A percentile compares a stretch with the other conserved stretches of the same genome.
Evolutionary conservation across 2,113 vertebrate species (phyloP).

Genomic region (Sinocyclocheilus anophthalmus): DNA sequence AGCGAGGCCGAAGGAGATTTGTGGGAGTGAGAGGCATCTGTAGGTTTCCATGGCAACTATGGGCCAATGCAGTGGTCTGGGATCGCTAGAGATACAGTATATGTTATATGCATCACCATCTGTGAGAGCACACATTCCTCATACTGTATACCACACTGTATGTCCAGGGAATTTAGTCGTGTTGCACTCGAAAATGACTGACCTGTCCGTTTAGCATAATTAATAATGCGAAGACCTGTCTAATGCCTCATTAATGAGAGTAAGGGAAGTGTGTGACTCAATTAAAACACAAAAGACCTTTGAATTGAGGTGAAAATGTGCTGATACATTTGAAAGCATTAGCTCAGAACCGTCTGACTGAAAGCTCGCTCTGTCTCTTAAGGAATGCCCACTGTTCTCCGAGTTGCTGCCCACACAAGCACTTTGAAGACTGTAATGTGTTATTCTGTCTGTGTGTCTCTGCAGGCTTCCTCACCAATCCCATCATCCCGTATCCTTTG

Average conservation of each 20-base stretch:
- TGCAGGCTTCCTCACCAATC: constrained; percentile 44
- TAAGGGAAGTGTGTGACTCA: constrained; percentile 11
- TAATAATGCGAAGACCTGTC: not conserved
- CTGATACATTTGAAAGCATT: constrained; percentile 28
- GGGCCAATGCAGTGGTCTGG: constrained; percentile 53
- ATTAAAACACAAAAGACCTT: constrained; percentile 31
- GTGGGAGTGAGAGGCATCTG: constrained; percentile 56
- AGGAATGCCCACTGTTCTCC: constrained; percentile 20
- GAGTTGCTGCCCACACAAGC: not conserved
- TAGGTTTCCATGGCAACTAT: constrained; percentile 59
- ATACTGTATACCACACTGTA: constrained; percentile 3
- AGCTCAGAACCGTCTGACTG: not conserved
- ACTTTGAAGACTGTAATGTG: constrained; percentile 32
- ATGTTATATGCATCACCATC: constrained; percentile 52
- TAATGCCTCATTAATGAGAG: constrained; percentile 20
- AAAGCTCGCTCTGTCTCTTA: not conserved
- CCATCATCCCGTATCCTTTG: constrained; percentile 27
- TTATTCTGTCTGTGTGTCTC: constrained; percentile 42
- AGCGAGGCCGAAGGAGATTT: constrained; percentile 48
- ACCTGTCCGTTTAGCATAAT: constrained; percentile 36
- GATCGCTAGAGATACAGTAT: constrained; percentile 42
- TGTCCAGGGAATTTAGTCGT: constrained; percentile 35
- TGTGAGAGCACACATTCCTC: constrained; percentile 42
- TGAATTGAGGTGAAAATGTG: constrained; percentile 20
- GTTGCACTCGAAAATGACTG: constrained; percentile 24